Evolutionary conservation across 2,888 invertebrate species (phyloP).

Genomic region (Xylota segnis): DNA sequence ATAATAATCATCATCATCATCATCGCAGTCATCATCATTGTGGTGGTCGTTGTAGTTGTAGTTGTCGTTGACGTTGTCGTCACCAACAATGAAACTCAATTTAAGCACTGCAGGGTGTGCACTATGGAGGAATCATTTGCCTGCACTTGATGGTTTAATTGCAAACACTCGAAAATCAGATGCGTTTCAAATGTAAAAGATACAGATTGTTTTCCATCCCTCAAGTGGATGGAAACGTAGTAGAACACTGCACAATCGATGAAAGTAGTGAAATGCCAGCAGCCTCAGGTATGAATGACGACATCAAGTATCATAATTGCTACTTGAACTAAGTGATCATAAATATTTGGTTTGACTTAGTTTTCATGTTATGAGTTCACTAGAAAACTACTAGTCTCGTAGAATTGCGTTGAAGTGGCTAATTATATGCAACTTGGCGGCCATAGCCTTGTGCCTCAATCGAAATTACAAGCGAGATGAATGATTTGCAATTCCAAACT

Average conservation of each 20-base stretch:
- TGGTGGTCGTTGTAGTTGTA: not conserved
- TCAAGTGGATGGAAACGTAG: constrained; percentile 13
- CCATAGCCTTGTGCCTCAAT: too few species aligned
- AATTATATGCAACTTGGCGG: too few species aligned
- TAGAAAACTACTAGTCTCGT: too few species aligned
- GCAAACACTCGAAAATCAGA: constrained; percentile 66
- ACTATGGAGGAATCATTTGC: constrained; percentile 16
- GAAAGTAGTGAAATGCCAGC: not conserved
- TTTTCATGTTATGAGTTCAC: too few species aligned
- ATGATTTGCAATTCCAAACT: too few species aligned
- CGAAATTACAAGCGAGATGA: too few species aligned
- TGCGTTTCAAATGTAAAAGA: constrained; percentile 27
- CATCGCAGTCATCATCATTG: not conserved
- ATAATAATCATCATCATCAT: constrained; percentile 9
- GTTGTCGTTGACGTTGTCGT: not conserved
- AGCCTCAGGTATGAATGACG: too few species aligned
- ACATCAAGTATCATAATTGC: too few species aligned
- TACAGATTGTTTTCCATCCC: constrained; percentile 23
- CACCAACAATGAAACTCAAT: not conserved
- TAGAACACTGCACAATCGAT: not conserved
- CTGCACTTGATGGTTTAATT: constrained; percentile 65
- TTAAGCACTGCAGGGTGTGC: constrained; percentile 3
- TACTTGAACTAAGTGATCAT: too few species aligned
- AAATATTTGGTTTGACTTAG: too few species aligned
- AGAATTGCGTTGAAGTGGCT: too few species aligned